Percentiles rank a stretch among this genome's conserved stretches.
phyloP scores from a whole-genome alignment of 30 jellyfish, hydroid and myxozoan species.

The Hydractinia echinata region DNA sequence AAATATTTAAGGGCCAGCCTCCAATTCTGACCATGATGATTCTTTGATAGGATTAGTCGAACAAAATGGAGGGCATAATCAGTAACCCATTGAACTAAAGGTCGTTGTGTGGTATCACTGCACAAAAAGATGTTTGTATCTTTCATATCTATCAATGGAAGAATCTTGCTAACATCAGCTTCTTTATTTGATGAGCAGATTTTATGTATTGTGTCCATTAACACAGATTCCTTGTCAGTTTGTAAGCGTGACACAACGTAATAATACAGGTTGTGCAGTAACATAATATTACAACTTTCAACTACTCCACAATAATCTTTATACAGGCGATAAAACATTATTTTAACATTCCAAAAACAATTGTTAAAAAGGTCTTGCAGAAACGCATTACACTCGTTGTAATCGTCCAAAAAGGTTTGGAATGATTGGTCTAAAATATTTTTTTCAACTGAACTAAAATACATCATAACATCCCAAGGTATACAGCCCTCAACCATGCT shows the following conservation, averaged over 20 bases:
- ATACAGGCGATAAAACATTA: constrained; percentile 4
- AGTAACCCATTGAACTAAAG: constrained; percentile 64
- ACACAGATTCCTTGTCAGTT: constrained; percentile 46
- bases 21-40: constrained; percentile 39
- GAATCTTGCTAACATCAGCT: constrained; percentile 40
- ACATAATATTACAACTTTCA: constrained; percentile 36
- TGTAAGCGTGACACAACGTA: constrained; percentile 33
- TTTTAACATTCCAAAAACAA: not conserved
- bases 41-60: constrained; percentile 38
- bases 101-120: constrained; percentile 33
- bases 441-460: constrained; percentile 37
- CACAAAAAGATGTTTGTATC: constrained; percentile 20
- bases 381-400: constrained; percentile 3
- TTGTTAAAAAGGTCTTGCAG: not conserved
- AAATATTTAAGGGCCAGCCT: constrained; percentile 17
- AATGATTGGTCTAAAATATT: constrained; percentile 50
- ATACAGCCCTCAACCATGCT: constrained; percentile 40
- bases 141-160: constrained; percentile 48
- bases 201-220: constrained; percentile 30
- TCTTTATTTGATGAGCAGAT: constrained; percentile 46
- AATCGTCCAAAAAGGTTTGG: not conserved
- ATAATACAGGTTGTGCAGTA: constrained; percentile 38
- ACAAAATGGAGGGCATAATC: constrained; percentile 51
- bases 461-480: constrained; percentile 58
- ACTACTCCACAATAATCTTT: constrained; percentile 46